Conservation (phyloP, 2,113 vertebrate species). For the Tor tambroides region DNA sequence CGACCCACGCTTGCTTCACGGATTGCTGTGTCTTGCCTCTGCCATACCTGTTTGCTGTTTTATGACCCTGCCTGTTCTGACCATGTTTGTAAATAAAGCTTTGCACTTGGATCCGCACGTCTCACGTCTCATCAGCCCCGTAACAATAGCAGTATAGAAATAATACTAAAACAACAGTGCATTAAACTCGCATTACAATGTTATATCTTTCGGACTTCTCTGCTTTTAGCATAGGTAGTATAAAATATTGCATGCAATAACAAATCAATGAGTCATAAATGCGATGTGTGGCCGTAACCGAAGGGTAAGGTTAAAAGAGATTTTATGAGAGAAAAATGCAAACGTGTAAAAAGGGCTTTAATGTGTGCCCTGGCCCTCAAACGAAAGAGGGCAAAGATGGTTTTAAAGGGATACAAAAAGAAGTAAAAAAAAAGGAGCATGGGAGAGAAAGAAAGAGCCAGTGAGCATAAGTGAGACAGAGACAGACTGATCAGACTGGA, state of each 20-base stretch:
- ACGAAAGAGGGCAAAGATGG: constrained; percentile 14
- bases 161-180: background rate
- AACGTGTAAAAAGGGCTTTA: background rate
- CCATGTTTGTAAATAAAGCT: too few species aligned
- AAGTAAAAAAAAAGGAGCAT: constrained; percentile 18
- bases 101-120: too few species aligned
- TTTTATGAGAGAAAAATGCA: constrained; percentile 6
- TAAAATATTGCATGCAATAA: background rate
- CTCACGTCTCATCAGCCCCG: too few species aligned
- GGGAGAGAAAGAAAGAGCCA: constrained; percentile 14
- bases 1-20: too few species aligned
- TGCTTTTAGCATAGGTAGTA: background rate
- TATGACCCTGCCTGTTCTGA: too few species aligned
- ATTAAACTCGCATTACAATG: background rate
- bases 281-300: background rate
- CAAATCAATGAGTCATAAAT: background rate
- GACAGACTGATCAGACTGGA: constrained; percentile 33
- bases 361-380: constrained; percentile 15
- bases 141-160: background rate
- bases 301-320: constrained; percentile 10
- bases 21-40: too few species aligned
- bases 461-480: background rate
- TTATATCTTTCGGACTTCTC: background rate
- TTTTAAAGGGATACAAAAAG: constrained; percentile 32
- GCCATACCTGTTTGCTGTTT: too few species aligned